Conservation (phyloP, 2,797 vertebrate species). For the Saxicola maurus region DNA sequence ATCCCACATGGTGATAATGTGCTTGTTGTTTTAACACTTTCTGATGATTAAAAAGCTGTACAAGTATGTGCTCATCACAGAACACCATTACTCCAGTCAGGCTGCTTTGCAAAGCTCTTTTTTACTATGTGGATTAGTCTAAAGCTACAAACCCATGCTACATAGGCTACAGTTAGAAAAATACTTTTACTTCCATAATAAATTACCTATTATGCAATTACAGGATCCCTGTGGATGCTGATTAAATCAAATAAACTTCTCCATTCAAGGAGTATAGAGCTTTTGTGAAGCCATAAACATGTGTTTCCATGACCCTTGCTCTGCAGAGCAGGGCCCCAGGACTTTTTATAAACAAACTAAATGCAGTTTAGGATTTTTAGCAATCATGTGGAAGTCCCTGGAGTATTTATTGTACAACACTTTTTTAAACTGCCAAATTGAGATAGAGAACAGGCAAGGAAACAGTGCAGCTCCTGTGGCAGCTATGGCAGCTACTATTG, state of each 20-base stretch:
- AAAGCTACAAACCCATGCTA: slow-evolving; percentile 16
- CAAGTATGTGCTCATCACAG: neutral
- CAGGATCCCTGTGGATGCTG: slow-evolving; percentile 51
- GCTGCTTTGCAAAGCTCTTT: neutral
- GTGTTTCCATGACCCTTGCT: slow-evolving; percentile 57
- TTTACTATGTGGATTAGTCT: slow-evolving; percentile 1
- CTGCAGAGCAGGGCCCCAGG: neutral
- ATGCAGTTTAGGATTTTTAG: slow-evolving; percentile 42
- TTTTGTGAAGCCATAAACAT: slow-evolving; percentile 58
- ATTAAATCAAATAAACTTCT: slow-evolving; percentile 65
- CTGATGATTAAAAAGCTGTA: neutral
- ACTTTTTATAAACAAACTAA: slow-evolving; percentile 57
- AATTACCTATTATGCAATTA: slow-evolving; percentile 62
- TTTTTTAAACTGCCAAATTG: slow-evolving; percentile 43
- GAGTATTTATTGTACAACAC: slow-evolving; percentile 21
- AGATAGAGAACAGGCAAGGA: slow-evolving; percentile 55
- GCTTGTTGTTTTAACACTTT: slow-evolving; percentile 40
- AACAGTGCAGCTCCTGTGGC: slow-evolving; percentile 35
- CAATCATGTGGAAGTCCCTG: slow-evolving; percentile 30
- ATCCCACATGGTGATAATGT: slow-evolving; percentile 34
- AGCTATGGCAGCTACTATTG: slow-evolving; percentile 46
- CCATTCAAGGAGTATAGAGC: slow-evolving; percentile 38
- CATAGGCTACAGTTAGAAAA: slow-evolving; percentile 40
- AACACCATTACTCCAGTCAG: neutral
- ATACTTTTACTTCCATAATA: slow-evolving; percentile 48